Evolutionary conservation across 1,140 invertebrate genomes (phyloP).

Genomic region (Magallana angulata): DNA sequence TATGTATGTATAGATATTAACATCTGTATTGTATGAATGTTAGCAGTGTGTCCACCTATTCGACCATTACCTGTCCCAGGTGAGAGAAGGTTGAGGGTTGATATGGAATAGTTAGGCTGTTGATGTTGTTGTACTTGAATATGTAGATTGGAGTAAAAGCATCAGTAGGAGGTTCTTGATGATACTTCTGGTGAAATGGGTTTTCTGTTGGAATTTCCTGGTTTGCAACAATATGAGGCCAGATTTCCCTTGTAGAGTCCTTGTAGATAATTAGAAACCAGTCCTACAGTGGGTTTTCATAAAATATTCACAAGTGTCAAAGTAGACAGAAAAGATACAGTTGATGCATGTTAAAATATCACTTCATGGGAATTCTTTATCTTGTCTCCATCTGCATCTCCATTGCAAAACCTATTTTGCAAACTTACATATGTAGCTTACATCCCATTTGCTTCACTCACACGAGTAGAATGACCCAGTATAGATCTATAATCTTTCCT

Average conservation of each 20-base stretch:
- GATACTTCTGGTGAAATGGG: not conserved
- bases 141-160: not conserved
- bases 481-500: no score
- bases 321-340: no score
- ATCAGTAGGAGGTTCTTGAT: no score
- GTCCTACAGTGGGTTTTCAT: no score
- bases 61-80: conserved; percentile 36
- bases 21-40: conserved; percentile 30
- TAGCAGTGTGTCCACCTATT: conserved; percentile 26
- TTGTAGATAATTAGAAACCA: not conserved
- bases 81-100: conserved; percentile 1
- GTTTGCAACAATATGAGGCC: not conserved
- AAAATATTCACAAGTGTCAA: no score
- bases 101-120: not conserved
- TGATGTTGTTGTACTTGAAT: not conserved
- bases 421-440: no score
- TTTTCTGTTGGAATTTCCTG: not conserved
- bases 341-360: no score
- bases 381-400: no score
- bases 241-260: not conserved
- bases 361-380: no score
- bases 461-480: no score
- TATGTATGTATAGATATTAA: not conserved
- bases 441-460: no score
- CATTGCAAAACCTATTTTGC: no score